phyloP scores from a whole-genome alignment of 2,888 invertebrate species.

The Platerodrilus igneus region DNA sequence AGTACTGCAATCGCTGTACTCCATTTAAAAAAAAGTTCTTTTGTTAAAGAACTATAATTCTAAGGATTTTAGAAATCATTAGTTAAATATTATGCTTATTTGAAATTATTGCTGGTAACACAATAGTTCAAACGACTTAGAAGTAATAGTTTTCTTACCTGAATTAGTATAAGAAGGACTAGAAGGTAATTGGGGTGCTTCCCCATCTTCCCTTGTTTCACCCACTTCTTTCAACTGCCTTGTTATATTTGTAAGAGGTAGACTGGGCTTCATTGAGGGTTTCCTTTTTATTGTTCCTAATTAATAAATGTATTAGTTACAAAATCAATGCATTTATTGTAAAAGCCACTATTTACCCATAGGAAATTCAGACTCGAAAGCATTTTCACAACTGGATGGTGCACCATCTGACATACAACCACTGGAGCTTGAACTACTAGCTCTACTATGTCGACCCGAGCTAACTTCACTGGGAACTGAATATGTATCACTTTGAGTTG shows the following conservation, averaged over 20 bases:
- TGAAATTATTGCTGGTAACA: neutral
- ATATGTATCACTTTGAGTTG: slow-evolving; percentile 46
- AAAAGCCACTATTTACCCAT: slow-evolving; percentile 52
- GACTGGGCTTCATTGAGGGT: slow-evolving; percentile 87
- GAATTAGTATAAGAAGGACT: slow-evolving; percentile 42
- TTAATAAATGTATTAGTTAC: slow-evolving; percentile 10
- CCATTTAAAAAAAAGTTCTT: too few relatives aligned
- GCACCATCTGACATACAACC: slow-evolving; percentile 80
- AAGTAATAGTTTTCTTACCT: too few relatives aligned
- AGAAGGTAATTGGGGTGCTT: slow-evolving; percentile 42
- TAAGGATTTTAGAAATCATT: slow-evolving; percentile 21
- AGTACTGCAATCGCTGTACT: too few relatives aligned
- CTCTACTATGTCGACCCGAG: slow-evolving; percentile 64
- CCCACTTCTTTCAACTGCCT: slow-evolving; percentile 85
- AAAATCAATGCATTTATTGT: slow-evolving; percentile 4
- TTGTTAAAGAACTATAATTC: slow-evolving; percentile 23
- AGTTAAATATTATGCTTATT: slow-evolving; percentile 10
- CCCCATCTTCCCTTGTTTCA: slow-evolving; percentile 60
- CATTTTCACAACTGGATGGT: slow-evolving; percentile 65
- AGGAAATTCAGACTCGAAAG: slow-evolving; percentile 71
- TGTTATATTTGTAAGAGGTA: slow-evolving; percentile 86
- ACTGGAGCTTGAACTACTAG: slow-evolving; percentile 80
- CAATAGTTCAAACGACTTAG: neutral
- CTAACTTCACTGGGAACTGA: slow-evolving; percentile 44
- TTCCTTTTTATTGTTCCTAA: slow-evolving; percentile 85